Base-by-base conservation (phyloP, 2,113 vertebrate genomes). In the Fregetta grallaria region DNA sequence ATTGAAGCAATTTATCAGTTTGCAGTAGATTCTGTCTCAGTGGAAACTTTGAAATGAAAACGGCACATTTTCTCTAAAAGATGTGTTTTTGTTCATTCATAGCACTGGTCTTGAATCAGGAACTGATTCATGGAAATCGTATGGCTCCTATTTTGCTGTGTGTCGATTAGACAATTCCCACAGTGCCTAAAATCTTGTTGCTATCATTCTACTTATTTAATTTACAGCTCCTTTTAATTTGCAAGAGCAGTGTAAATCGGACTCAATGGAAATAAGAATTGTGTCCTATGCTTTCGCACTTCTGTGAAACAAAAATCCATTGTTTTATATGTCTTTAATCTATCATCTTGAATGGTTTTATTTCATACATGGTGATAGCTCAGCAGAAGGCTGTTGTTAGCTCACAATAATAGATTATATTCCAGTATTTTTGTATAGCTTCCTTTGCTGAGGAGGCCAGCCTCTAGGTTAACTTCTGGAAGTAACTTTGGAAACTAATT, bases 401-500 rank as follows among this genome's bases (percentile, higher is more conserved):
- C 89, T 97, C 94, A 87, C 90, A 86, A 74, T 72, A 93, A 92
- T 52, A 62, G 92, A 97, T 94, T 49, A 87, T 92, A 94, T 94
- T 97, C 89, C 13, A 91, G 88, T 85, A 95, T 90, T 94, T 96
- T 96, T 97, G 92, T 96, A 95, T 94, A 91, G 97, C 96, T 98
- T 97, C 97, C 96, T 97, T 97, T 88, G 76, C 92, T 77, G 82
- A 83, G 44, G 81, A 96, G 97, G 91, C 95, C 80, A 97, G 95
- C 78, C 96, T 96, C 93, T 96, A 98, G 97, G 97, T 98, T 98
- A 97, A 98, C 94, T 98, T 98, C 97, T 98, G 98, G 98, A 98
- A 98, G 97, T 97, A 97, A 98, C 97, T 98, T 93, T 98, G 98
- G 98, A 98, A 98, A 98, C 94, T 97, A 95, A 97, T 96, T 97